Evolutionary conservation across 1,140 invertebrate genomes (phyloP), one percentile per base, ranked within the genome.

Genomic region (Drosophila paulistorum): DNA sequence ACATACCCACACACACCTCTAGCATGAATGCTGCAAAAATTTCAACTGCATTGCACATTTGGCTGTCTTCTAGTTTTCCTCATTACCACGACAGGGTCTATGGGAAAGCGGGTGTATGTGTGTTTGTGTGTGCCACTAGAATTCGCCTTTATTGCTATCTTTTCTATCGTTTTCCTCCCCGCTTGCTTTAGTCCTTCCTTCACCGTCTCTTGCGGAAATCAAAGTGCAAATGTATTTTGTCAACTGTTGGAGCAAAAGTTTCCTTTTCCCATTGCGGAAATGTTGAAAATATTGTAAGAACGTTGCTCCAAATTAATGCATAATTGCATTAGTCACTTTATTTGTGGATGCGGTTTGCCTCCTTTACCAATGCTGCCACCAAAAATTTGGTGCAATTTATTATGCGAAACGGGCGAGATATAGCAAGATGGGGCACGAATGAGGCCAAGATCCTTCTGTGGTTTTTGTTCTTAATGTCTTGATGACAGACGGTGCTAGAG

Each of bases 311-410:
- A 81, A 89, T 89, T 83, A 89, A 89, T 78, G 74, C 80, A 89
- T 89, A 89, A 87, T 87, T 87, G 81, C 80, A 87, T 84, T 87
- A 84, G 80, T 68, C 84, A 90, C 84, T 89, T 75, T 60, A 80
- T 83, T 79, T 68, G 75, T 58, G 57, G 48, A n/a, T 51, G 58
- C 14, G 57, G 51, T 59, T 35, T 10, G 39, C 33, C 13, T 26
- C 37, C 39, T 26, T 17, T 42, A 42, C 69, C 65, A 64, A 69
- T 54, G 39, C 62, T 71, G 54, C 17, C 70, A 58, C 65, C 84
- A 58, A 78, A 62, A 85, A 89, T 83, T 83, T 83, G 84, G 80
- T 89, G 77, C 84, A 83, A 89, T 87, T 89, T 80, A 77, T 83
- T 65, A 72, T 23, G 55, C 48, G 20, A 67, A 65, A 64, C 59